Base-by-base conservation (phyloP, 37 sponge, comb jelly and placozoan species). In the Eunapius fragilis region DNA sequence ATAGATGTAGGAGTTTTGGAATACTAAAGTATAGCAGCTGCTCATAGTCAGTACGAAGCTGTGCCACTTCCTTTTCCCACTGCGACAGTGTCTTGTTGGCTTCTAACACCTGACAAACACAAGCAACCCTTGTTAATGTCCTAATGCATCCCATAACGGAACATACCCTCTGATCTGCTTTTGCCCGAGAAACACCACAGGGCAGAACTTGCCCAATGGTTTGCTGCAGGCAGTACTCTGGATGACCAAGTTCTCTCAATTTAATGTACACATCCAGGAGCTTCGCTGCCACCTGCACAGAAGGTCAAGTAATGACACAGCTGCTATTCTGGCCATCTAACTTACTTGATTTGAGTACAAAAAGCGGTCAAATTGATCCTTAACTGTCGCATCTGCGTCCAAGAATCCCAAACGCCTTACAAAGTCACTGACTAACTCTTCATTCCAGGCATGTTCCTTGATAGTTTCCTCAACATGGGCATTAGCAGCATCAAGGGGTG, bases 371-470 rank as follows among this genome's bases (percentile, higher is more conserved):
- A 58, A 76, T 32, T 50, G 49, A 67, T 7, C 67, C 11, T 79
- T 50, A 26, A 36, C 33, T 35, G 4, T 23, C 6, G 2, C 71
- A 81, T 34, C 23, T 35, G 31, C 36, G 70, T 94, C 94, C 45
- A 96, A 75, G 74, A 96, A 94, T 33, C 97, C 97, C 28, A 96
- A 80, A 71, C 92, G 94, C 67, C 94, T 86, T 34, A 94, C 95
- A 85, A 96, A 96, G 74, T 96, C 97, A 34, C 84, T 80, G 69
- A 96, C 89, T 77, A 89, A 90, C 69, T 92, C 93, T 3, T 67
- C 76, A 48, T 83, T 87, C 96, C 91, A 89, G 17, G 23, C 25
- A 83, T 83, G 82, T 24, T 72, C 32, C 82, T 58, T 41, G 31
- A 67, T 2, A 31, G 17, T 49, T 25, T 49, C 31, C 31, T 31